Base-by-base conservation (phyloP, 1,140 invertebrate species). In the Holcopasites calliopsidis region DNA sequence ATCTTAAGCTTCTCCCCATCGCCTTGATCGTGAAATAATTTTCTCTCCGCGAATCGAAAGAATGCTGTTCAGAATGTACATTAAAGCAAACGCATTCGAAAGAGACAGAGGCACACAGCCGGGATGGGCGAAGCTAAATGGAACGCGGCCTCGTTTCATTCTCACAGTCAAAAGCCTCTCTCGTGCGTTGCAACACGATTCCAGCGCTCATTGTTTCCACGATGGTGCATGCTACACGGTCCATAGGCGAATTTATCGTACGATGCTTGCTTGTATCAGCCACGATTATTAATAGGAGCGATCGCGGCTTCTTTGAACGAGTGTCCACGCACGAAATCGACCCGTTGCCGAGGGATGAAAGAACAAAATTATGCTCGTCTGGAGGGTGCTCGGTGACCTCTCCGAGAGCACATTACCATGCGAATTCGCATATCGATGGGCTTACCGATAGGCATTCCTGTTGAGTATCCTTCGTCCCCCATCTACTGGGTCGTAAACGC, bases 341-440 rank as follows among this genome's bases (percentile, higher is more conserved):
- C n/a, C 55, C 10, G 31, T 35, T 23, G 5, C 35, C 57, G 8
- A 33, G 6, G 31, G 33, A 8, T 21, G 44, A 38, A 65, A 38
- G 52, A 68, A 68, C n/a, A n/a, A 74, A 68, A 79, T 68, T 23
- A 33, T 5, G 23, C 33, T 18, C 31, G 57, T 33, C 21, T 38
- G 26, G 61, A 79, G 79, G 70, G 76, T 62, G 62, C 23, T 23
- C 21, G n/a, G 23, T 42, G 70, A 31, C 42, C 47, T 64, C 40
- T 47, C 57, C 58, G 42, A 31, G 42, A n/a, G n/a, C 77, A 64
- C 77, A 76, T 81, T 76, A 76, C 71, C 71, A 80, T 65, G 55
- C 77, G 64, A 80, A 81, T 76, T 76, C 71, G 71, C 54, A 76
- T 69, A 80, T 80, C 79, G 79, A 79, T 75, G 57, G 16, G 38